Evolutionary conservation across 1,140 invertebrate species (phyloP).

Genomic region (Philotrypesis tridentata): DNA sequence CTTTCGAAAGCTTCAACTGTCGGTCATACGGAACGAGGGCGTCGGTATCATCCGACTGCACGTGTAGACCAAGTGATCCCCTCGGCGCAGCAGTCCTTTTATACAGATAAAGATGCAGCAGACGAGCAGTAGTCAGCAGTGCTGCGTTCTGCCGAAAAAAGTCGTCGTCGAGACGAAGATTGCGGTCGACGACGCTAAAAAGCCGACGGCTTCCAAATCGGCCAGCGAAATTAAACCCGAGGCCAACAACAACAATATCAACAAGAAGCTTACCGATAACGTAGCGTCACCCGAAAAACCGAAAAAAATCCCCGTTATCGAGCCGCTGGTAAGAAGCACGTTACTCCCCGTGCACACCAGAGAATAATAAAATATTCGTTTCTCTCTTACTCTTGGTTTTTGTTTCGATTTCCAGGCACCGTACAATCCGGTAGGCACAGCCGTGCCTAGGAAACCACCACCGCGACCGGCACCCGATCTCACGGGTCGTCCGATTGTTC

Average conservation of each 20-base stretch:
- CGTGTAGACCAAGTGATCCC: neutral
- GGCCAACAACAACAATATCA: neutral
- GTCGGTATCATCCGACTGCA: neutral
- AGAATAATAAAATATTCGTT: no score
- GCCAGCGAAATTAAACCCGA: neutral
- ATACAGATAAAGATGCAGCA: neutral
- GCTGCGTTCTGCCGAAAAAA: slow-evolving; percentile 12
- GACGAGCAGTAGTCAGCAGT: neutral
- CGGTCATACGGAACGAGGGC: neutral
- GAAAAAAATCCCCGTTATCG: slow-evolving; percentile 52
- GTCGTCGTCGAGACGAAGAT: slow-evolving; percentile 1
- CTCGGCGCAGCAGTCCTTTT: no score
- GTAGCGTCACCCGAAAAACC: neutral
- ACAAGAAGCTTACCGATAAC: neutral
- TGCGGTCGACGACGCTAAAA: neutral
- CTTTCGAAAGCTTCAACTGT: neutral
- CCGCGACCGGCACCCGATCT: slow-evolving; percentile 42
- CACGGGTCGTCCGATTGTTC: slow-evolving; percentile 62
- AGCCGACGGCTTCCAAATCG: neutral
- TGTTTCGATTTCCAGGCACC: neutral
- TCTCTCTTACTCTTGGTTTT: no score
- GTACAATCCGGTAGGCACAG: slow-evolving; percentile 6
- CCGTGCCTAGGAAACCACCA: slow-evolving; percentile 35
- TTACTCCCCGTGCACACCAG: no score
- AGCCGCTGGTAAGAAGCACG: slow-evolving; percentile 39